Base-by-base conservation (phyloP, 2,113 vertebrate genomes). In the Columba janthina region DNA sequence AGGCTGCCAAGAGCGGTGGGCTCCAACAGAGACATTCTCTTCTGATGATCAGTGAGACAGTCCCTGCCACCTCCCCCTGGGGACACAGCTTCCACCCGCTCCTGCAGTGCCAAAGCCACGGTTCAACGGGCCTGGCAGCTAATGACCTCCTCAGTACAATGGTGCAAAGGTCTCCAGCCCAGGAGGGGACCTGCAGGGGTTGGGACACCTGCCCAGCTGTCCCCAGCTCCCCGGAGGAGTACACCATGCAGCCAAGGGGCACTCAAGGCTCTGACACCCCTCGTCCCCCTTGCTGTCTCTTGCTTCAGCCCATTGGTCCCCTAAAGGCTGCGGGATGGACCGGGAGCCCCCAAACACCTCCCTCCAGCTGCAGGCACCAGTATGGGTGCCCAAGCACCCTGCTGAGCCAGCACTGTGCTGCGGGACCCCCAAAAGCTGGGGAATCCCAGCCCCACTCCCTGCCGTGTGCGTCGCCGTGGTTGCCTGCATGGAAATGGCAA, bases 401-500 rank as follows among this genome's bases (percentile, higher is more conserved):
- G 0, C 42, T 0, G 2, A 58, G 36, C 36, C 1, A 3, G 25
- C 9, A 3, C 29, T 2, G 0, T 42, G 51, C 70, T 70, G 74
- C 54, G 90, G 34, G 51, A 42, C 40, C 61, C 85, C 71, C 16
- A 17, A 16, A 73, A 78, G 42, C 32, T 42, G 57, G 40, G 66
- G 46, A 28, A 2, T 22, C 38, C 72, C 42, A 42, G 42, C 75
- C 82, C 6, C 2, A 15, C 42, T 64, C 66, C 25, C 15, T 1
- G 6, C 21, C 38, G 6, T 64, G 90, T 91, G 60, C 6, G 2
- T 70, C 31, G n/a, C 75, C 21, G n/a, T 81, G 93, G 89, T 87
- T 24, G 73, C 94, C 94, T 97, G 96, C 97, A 89, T 78, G 93
- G 95, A 93, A 71, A 76, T 61, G 94, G 86, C 6, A 46, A 44